Evolutionary conservation across 2,797 vertebrate species (phyloP).

Genomic region (Gallinago solitaria): DNA sequence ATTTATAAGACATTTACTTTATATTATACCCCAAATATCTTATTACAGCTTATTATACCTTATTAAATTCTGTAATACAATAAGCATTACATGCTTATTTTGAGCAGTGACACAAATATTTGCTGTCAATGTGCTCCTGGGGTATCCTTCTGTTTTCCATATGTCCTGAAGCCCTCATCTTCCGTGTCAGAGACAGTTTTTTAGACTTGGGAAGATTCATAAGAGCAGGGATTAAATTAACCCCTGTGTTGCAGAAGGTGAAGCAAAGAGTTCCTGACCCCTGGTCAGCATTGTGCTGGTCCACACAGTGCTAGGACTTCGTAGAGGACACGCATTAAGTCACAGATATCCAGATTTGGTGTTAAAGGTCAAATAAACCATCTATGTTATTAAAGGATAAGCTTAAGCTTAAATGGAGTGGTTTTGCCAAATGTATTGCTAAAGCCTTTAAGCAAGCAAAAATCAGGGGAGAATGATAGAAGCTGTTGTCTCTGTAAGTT

Average conservation of each 20-base stretch:
- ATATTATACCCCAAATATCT: slow-evolving; percentile 29
- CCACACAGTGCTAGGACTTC: background rate
- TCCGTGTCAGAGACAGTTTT: background rate
- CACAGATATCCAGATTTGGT: background rate
- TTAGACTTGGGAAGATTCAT: background rate
- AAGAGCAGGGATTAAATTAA: background rate
- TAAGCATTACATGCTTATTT: slow-evolving; percentile 30
- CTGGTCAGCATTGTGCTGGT: background rate
- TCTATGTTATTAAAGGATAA: slow-evolving; percentile 10
- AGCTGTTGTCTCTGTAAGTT: background rate
- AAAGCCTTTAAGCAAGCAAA: slow-evolving; percentile 23
- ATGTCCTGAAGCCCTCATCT: background rate
- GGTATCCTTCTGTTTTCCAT: background rate
- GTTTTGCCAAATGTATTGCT: background rate
- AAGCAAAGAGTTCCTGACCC: background rate
- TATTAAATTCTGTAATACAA: slow-evolving; percentile 28
- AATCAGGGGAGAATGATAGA: background rate
- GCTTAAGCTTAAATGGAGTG: background rate
- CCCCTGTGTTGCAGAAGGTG: background rate
- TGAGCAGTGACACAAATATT: slow-evolving; percentile 20
- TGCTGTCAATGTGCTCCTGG: background rate
- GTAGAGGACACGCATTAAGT: background rate
- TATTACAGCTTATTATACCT: slow-evolving; percentile 15
- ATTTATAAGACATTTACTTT: slow-evolving; percentile 36
- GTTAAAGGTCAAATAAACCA: background rate